These are phyloP conservation scores for Gymnothorax javanicus DNA, from an alignment of 2,797 vertebrate genomes.

Conservation along the genomic window DNA sequence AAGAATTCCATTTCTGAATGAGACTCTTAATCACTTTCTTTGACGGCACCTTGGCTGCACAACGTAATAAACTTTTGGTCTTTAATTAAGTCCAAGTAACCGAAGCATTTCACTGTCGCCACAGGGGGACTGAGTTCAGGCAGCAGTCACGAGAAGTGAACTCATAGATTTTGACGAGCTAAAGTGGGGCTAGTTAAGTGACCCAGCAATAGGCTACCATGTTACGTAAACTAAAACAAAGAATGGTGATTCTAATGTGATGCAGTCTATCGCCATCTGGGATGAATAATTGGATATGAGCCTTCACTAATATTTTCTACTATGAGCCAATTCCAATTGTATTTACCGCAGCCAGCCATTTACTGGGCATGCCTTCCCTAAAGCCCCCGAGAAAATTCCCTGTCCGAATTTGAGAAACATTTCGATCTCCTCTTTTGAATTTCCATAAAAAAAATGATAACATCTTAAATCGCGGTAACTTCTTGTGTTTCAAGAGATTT, in stretches of 20 bases:
- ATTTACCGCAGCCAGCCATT: no score
- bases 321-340: no score
- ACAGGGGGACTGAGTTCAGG: slow-evolving; percentile 74
- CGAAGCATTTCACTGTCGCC: slow-evolving; percentile 80
- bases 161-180: slow-evolving; percentile 49
- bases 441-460: no score
- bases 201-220: slow-evolving; percentile 9
- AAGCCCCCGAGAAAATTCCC: no score
- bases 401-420: no score
- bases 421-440: no score
- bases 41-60: slow-evolving; percentile 60
- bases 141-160: slow-evolving; percentile 71
- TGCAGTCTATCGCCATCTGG: neutral
- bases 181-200: slow-evolving; percentile 39
- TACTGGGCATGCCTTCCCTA: no score
- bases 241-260: neutral
- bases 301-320: neutral
- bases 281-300: neutral
- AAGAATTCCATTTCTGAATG: slow-evolving; percentile 72
- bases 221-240: neutral
- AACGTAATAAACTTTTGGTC: slow-evolving; percentile 72
- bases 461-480: no score
- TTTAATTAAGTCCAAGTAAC: slow-evolving; percentile 70
- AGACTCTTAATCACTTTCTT: slow-evolving; percentile 76
- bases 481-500: neutral